Conservation (phyloP, 2,888 invertebrate species). For the Sinhomidia bicolor region DNA sequence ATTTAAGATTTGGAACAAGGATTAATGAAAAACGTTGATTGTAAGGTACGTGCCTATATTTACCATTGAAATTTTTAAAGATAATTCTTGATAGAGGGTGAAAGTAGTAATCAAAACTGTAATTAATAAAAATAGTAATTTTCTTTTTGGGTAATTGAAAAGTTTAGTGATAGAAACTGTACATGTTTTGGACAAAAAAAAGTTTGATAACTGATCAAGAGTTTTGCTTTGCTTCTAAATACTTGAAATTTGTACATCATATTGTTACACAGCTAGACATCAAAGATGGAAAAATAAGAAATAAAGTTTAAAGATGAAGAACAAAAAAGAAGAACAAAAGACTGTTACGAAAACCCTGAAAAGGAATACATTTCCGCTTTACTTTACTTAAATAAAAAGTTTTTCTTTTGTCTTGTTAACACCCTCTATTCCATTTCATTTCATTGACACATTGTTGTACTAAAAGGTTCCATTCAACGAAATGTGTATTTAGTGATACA, state of each 20-base stretch:
- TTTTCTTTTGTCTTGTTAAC: slow-evolving; percentile 32
- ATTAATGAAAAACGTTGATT: too few relatives aligned
- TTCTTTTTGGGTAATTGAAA: slow-evolving; percentile 59
- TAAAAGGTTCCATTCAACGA: too few relatives aligned
- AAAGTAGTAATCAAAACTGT: background rate
- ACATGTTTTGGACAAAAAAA: background rate
- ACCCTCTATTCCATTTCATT: slow-evolving; percentile 18
- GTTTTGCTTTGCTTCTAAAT: background rate
- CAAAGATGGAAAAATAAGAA: background rate
- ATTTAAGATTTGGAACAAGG: too few relatives aligned
- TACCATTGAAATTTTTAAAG: too few relatives aligned
- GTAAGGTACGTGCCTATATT: too few relatives aligned
- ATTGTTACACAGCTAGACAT: background rate
- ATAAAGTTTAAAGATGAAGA: background rate
- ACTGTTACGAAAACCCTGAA: slow-evolving; percentile 10
- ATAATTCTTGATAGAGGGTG: too few relatives aligned
- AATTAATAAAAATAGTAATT: background rate
- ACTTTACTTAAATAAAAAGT: slow-evolving; percentile 39
- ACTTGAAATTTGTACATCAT: background rate
- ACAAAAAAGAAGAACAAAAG: slow-evolving; percentile 42
- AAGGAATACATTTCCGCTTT: slow-evolving; percentile 61
- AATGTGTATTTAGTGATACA: too few relatives aligned
- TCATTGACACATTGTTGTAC: background rate
- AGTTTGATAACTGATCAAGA: background rate
- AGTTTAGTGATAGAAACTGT: slow-evolving; percentile 48